Evolutionary conservation across 2,888 invertebrate genomes (phyloP), one percentile per base, ranked within the genome.

Genomic region (Lycophotia porphyrea): DNA sequence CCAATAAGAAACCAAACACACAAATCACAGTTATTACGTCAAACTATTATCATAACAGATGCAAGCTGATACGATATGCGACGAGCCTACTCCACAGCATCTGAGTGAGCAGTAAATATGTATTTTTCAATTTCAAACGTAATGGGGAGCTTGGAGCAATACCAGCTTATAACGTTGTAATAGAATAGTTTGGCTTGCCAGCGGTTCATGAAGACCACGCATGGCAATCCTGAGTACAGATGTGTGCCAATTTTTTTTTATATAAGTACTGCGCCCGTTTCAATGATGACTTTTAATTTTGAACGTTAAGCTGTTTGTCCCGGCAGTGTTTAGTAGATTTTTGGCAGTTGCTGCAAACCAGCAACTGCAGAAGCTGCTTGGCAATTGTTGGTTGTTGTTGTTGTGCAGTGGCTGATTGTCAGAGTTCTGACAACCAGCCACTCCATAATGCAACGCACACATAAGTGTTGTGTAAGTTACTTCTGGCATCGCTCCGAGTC

Each of bases 71-170:
- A 3, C 36, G 9, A 55, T 5, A 47, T 34, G 31, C 34, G 49
- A 73, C 71, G 63, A 64, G 52, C 34, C 9, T 39, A 34, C 71
- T 27, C 27, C 31, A 61, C 34, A 52, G 13, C 68, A 31, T 24
- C 76, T 68, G 73, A 82, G 58, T 71, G 67, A 61, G 63, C 49
- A 61, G 68, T 82, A 73, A 85, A 85, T 81, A 82, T 85, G 85
- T 85, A 85, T 82, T 82, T 81, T 85, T 76, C 82, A 82, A 82
- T 82, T 82, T 74, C 61, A 76, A 75, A 55, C 71, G 39, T 76
- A 76, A 76, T 85, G 44, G 67, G 31, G 55, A 71, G 68, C 68
- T 65, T 52, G 36, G 36, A 58, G 71, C 65, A 49, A 39, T 67
- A 63, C 61, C n/a, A 66, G 65, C 58, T 39, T 49, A 65, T 65